Base-by-base conservation (phyloP, 2,888 invertebrate species). In the Heterodera filipjevi region DNA sequence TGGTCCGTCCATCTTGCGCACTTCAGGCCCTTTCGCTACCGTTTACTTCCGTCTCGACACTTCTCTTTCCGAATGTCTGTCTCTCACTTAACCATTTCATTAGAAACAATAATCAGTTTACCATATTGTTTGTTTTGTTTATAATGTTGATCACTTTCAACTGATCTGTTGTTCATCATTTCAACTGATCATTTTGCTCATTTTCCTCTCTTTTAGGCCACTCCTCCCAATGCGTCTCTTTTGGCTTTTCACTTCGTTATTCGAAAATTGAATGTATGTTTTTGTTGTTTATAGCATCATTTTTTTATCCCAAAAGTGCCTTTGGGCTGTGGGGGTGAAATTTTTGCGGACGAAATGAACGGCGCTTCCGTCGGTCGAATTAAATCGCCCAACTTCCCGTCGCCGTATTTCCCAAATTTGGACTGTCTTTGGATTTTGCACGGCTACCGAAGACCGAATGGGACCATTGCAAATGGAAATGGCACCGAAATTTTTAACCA, bases 351-450 rank as follows among this genome's bases (percentile, higher is more conserved):
- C 30, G 68, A 68, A 35, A 5, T 22, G 14, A 76, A 73, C 44
- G 81, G 80, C n/a, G 75, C 77, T 27, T 83, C 83, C 44, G 71
- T 64, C n/a, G 87, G 87, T 66, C 72, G 76, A 16, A 84, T 87
- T 35, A 78, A 84, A 70, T 83, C 86, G 14, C 87, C 88, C 0
- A 86, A 87, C 79, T 87, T 79, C 66, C 84, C 83, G 8, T 81
- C 83, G 39, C 70, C 83, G 66, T 90, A 91, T 83, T 90, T 90
- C 5, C 87, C 87, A 71, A 89, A 90, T 82, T 86, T 90, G 64
- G 90, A 90, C 82, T 91, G 91, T 81, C 82, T 87, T 0, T 91
- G 91, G 91, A 81, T 90, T 12, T 89, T 91, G 12, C 81, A 66
- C 77, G 12, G n/a, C 10, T 27, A 59, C 33, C 59, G 27, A n/a